Percentiles rank a stretch among this genome's conserved stretches.
Evolutionary conservation across 2,113 vertebrate genomes (phyloP).

Genomic region (Abramis brama): DNA sequence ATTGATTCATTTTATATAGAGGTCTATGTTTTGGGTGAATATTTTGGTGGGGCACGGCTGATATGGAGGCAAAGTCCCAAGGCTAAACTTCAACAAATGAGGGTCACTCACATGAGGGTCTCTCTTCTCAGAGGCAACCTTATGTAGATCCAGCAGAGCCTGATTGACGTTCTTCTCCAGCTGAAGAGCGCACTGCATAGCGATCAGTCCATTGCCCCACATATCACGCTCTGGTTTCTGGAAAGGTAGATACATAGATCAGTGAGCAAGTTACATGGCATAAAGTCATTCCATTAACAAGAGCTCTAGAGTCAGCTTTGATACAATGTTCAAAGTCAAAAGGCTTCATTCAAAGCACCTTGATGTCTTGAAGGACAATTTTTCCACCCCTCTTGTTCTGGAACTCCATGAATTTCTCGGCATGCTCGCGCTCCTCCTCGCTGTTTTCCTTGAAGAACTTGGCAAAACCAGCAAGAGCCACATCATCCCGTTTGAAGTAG

Average conservation of each 20-base stretch:
- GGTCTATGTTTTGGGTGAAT: too few relatives aligned
- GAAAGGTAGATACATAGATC: neutral
- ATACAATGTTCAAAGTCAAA: too few relatives aligned
- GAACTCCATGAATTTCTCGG: slow-evolving; percentile 78
- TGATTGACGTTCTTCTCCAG: slow-evolving; percentile 85
- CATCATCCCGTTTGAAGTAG: slow-evolving; percentile 84
- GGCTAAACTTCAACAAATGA: too few relatives aligned
- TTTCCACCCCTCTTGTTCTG: slow-evolving; percentile 85
- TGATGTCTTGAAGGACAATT: slow-evolving; percentile 80
- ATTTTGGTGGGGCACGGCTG: too few relatives aligned
- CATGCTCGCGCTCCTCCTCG: slow-evolving; percentile 79
- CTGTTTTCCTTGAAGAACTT: slow-evolving; percentile 84
- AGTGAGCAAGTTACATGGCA: neutral
- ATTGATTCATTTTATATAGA: too few relatives aligned
- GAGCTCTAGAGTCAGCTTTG: neutral
- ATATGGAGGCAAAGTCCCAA: too few relatives aligned
- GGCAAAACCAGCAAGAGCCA: slow-evolving; percentile 81
- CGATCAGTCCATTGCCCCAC: slow-evolving; percentile 81
- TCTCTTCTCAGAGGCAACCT: slow-evolving; percentile 66
- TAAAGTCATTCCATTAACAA: neutral
- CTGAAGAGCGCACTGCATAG: slow-evolving; percentile 80
- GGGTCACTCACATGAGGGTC: slow-evolving; percentile 80
- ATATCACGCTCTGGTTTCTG: slow-evolving; percentile 77
- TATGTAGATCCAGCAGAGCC: slow-evolving; percentile 83
- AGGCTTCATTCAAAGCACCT: slow-evolving; percentile 64